Evolutionary conservation across 2,888 invertebrate genomes (phyloP).

Genomic region (Bombylius major): DNA sequence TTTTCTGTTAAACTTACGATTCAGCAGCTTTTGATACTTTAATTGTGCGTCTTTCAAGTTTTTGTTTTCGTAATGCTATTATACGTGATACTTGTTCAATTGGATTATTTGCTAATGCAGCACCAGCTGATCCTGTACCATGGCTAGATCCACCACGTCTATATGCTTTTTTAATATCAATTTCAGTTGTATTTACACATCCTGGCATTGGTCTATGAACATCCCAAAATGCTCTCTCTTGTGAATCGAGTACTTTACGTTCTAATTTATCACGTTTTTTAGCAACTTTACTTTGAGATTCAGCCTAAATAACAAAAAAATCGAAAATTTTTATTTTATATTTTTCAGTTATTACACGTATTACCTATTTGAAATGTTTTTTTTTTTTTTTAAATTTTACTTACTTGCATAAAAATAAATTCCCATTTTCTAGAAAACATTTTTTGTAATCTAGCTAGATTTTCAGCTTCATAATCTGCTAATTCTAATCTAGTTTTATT

Average conservation of each 20-base stretch:
- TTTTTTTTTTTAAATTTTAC: background rate
- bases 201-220: constrained; percentile 98
- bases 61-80: constrained; percentile 58
- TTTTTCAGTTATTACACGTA: too few relatives aligned
- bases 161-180: constrained; percentile 94
- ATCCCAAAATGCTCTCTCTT: constrained; percentile 99
- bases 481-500: constrained; percentile 95
- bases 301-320: constrained; percentile 28
- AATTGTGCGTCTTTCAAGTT: constrained; percentile 76
- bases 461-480: constrained; percentile 98
- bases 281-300: constrained; percentile 72
- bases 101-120: constrained; percentile 35
- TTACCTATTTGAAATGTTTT: too few relatives aligned
- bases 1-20: constrained; percentile 51
- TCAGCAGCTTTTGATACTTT: constrained; percentile 90
- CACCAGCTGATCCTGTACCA: constrained; percentile 36
- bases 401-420: constrained; percentile 96
- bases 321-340: background rate
- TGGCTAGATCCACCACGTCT: constrained; percentile 40
- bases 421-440: constrained; percentile 99
- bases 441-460: constrained; percentile 90
- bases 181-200: constrained; percentile 96
- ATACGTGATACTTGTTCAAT: constrained; percentile 44
- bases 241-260: constrained; percentile 94
- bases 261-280: constrained; percentile 97